Evolutionary conservation across 2,888 invertebrate species (phyloP).

Genomic region (Diabrotica balteata): DNA sequence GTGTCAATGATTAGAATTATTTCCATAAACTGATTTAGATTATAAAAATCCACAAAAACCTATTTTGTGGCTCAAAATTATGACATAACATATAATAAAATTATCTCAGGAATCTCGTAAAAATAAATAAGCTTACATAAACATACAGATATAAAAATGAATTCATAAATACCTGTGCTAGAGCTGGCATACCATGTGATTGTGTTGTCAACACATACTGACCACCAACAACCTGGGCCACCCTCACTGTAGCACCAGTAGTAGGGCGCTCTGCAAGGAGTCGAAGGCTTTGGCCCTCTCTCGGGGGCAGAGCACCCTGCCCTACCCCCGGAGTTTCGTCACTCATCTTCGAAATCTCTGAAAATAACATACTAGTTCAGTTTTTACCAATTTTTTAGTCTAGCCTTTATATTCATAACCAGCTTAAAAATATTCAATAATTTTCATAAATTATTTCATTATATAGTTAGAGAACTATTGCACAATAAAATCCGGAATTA

Average conservation of each 20-base stretch:
- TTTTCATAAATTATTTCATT: too few species aligned
- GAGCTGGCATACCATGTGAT: conserved; percentile 60
- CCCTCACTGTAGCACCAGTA: conserved; percentile 50
- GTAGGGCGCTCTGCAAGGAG: conserved; percentile 53
- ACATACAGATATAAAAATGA: too few species aligned
- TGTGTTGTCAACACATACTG: conserved; percentile 58
- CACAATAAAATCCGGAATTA: conserved; percentile 1
- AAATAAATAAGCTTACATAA: too few species aligned
- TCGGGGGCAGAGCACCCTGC: conserved; percentile 61
- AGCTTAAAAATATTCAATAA: too few species aligned
- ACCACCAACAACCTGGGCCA: conserved; percentile 58
- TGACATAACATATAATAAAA: neutral
- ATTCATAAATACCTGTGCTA: conserved; percentile 60
- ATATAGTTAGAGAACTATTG: neutral
- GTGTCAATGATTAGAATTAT: too few species aligned
- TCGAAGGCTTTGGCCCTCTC: conserved; percentile 56
- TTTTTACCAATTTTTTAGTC: too few species aligned
- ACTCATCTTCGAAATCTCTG: conserved; percentile 58
- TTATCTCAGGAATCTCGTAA: neutral
- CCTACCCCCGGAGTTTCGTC: conserved; percentile 62
- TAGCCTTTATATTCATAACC: too few species aligned
- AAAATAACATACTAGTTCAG: conserved; percentile 34
- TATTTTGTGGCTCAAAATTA: neutral
- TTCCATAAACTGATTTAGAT: too few species aligned
- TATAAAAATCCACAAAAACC: too few species aligned